A percentile compares a stretch with the other conserved stretches of the same genome.
phyloP scores from a whole-genome alignment of 2,797 vertebrate species.

The Macrochelys suwanniensis region DNA sequence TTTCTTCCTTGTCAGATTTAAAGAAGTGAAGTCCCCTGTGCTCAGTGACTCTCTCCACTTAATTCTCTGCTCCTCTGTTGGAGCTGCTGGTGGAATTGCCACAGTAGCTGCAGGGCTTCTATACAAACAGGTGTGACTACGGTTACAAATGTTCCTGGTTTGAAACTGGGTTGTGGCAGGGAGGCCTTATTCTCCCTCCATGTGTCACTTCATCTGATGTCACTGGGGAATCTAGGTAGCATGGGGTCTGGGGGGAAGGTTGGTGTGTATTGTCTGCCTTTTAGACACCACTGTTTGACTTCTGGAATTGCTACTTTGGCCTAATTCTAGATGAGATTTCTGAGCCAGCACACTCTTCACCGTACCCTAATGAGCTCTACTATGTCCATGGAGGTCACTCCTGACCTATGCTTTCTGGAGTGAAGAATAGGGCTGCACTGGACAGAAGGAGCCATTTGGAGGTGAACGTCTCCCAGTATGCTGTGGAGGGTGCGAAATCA shows the following conservation, averaged over 20 bases:
- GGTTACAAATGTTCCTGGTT: neutral
- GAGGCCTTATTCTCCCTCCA: neutral
- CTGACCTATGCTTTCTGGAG: neutral
- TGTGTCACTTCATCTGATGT: neutral
- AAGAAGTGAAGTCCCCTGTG: neutral
- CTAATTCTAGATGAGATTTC: neutral
- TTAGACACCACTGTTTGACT: slow-evolving; percentile 19
- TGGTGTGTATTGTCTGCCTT: slow-evolving; percentile 35
- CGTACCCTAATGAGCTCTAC: neutral
- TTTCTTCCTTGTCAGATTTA: slow-evolving; percentile 59
- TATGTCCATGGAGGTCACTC: neutral
- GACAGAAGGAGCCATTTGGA: neutral
- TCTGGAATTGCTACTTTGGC: neutral
- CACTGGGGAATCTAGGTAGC: no score
- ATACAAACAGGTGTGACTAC: neutral
- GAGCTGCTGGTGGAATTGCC: rapidly evolving
- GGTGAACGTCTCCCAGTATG: neutral
- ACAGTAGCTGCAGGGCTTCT: neutral
- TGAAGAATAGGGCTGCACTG: neutral
- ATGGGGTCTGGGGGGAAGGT: neutral
- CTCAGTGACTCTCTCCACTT: neutral
- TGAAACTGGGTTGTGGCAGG: neutral
- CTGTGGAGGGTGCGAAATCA: neutral
- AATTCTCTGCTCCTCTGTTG: neutral
- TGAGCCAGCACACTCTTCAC: neutral